phyloP scores from a whole-genome alignment of 2,888 invertebrate genomes.

The Pseudococcus jackbeardsleyi region DNA sequence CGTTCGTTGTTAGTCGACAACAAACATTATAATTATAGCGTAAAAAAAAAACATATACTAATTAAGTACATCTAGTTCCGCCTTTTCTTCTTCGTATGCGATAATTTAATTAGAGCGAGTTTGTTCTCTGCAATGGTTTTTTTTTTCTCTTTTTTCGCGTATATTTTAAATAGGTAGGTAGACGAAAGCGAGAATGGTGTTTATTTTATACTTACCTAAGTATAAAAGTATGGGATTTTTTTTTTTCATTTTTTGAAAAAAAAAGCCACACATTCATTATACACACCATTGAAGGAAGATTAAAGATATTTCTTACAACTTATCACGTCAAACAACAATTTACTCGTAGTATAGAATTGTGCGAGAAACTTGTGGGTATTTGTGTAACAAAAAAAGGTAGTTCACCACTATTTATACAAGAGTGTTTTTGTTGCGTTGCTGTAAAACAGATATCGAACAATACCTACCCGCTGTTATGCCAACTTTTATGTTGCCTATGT shows the following conservation, averaged over 20 bases:
- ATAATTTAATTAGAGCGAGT: slow-evolving; percentile 29
- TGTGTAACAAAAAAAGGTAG: not conserved
- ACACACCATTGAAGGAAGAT: too few species aligned
- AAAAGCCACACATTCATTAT: too few species aligned
- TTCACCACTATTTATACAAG: not conserved
- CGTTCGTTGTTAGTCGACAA: not conserved
- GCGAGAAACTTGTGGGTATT: too few species aligned
- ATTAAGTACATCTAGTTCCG: slow-evolving; percentile 20
- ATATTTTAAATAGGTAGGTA: not conserved
- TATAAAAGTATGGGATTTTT: too few species aligned
- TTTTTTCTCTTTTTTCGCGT: not conserved
- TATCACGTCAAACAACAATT: too few species aligned
- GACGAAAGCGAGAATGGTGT: too few species aligned
- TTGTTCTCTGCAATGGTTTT: not conserved
- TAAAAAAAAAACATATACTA: not conserved
- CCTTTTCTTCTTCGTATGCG: slow-evolving; percentile 39
- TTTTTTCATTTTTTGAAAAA: too few species aligned
- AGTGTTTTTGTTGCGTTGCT: not conserved
- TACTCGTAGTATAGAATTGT: too few species aligned
- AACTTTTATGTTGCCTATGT: not conserved
- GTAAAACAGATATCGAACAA: not conserved
- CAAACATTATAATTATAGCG: slow-evolving; percentile 3
- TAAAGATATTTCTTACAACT: too few species aligned
- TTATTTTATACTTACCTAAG: too few species aligned
- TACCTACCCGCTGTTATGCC: slow-evolving; percentile 3